These are phyloP conservation scores for Xylota sylvarum DNA, from an alignment of 2,888 invertebrate genomes.

Conservation along the genomic window DNA sequence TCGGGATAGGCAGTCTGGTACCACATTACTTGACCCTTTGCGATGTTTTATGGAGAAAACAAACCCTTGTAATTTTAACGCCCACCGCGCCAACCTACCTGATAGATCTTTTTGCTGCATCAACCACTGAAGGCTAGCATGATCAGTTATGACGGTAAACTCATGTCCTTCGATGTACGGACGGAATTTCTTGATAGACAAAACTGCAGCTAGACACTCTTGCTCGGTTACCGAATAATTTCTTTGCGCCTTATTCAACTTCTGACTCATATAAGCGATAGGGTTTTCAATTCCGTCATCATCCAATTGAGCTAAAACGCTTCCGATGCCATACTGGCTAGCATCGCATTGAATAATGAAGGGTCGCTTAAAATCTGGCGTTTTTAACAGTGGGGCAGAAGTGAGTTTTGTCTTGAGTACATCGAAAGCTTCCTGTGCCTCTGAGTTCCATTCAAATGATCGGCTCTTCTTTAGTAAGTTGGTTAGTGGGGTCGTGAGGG, in stretches of 20 bases:
- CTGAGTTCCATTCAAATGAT: neutral
- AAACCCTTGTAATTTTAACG: too few relatives aligned
- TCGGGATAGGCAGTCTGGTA: too few relatives aligned
- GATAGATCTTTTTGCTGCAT: neutral
- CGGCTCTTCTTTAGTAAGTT: neutral
- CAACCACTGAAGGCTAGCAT: neutral
- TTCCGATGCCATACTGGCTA: neutral
- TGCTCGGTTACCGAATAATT: neutral
- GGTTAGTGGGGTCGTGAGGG: slow-evolving; percentile 1
- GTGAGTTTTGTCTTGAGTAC: neutral
- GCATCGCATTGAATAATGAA: slow-evolving; percentile 23
- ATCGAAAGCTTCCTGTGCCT: neutral
- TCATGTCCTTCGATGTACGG: neutral
- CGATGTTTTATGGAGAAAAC: too few relatives aligned
- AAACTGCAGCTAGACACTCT: slow-evolving; percentile 46
- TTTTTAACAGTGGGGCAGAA: neutral
- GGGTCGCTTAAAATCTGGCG: neutral
- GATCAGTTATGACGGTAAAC: neutral
- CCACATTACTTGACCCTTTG: too few relatives aligned
- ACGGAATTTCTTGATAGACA: neutral
- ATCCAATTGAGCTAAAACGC: neutral
- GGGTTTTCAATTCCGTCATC: neutral
- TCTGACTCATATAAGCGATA: neutral
- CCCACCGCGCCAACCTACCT: neutral
- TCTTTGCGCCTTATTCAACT: neutral